These are phyloP conservation scores for Oreocharis arfaki DNA, from an alignment of 2,113 vertebrate species.

Conservation along the genomic window DNA sequence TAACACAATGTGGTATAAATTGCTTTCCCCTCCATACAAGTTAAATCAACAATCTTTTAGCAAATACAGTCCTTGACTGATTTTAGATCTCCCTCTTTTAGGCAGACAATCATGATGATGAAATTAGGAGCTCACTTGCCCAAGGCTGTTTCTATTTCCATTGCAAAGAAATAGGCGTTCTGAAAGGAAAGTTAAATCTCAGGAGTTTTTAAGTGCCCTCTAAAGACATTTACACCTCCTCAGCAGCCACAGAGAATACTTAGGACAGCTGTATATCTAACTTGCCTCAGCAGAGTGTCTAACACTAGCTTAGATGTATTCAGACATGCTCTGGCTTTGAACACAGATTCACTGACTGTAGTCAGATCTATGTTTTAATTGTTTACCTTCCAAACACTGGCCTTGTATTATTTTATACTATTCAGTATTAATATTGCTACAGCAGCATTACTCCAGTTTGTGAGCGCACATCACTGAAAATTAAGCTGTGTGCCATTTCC, in stretches of 20 bases:
- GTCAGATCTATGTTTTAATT: background rate
- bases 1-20: background rate
- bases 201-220: background rate
- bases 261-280: background rate
- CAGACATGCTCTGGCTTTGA: background rate
- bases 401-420: background rate
- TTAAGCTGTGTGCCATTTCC: background rate
- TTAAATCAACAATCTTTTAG: background rate
- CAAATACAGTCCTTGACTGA: background rate
- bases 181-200: background rate
- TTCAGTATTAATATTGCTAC: background rate
- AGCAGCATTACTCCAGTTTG: background rate
- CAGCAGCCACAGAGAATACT: background rate
- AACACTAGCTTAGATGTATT: background rate
- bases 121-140: background rate
- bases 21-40: rapidly evolving
- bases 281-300: background rate
- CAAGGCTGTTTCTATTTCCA: background rate
- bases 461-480: background rate
- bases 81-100: background rate
- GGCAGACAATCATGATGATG: background rate
- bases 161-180: background rate
- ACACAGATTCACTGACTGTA: background rate
- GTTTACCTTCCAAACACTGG: background rate
- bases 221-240: background rate